Conservation (phyloP, 2,888 invertebrate species). For the Tortricodes alternella region DNA sequence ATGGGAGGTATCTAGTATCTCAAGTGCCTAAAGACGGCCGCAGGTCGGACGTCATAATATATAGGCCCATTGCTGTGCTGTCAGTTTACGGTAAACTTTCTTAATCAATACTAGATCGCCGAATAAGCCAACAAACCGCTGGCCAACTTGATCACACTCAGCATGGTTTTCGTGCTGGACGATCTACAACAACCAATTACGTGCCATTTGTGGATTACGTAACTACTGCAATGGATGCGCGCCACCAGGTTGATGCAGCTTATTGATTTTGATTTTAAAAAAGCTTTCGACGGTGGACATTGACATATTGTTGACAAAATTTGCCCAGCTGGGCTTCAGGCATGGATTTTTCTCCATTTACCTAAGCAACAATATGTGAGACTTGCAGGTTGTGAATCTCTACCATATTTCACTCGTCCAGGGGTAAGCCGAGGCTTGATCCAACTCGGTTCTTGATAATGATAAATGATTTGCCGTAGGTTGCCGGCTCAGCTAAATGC, state of each 20-base stretch:
- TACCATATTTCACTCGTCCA: too few species aligned
- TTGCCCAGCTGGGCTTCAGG: too few species aligned
- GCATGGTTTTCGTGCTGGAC: not conserved
- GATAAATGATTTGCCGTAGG: too few species aligned
- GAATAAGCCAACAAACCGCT: not conserved
- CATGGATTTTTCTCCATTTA: too few species aligned
- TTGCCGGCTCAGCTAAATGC: too few species aligned
- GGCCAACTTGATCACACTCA: not conserved
- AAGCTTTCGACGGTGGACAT: conserved; percentile 28
- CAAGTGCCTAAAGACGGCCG: not conserved
- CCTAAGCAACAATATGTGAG: too few species aligned
- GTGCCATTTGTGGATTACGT: not conserved
- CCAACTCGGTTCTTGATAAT: too few species aligned
- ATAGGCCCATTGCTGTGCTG: not conserved
- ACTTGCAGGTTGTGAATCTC: too few species aligned
- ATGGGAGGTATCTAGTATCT: not conserved
- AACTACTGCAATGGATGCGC: not conserved
- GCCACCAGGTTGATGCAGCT: not conserved
- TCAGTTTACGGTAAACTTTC: not conserved
- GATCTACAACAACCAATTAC: not conserved
- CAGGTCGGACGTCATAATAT: not conserved
- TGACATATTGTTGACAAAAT: too few species aligned
- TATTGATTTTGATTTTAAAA: not conserved
- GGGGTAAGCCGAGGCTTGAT: too few species aligned
- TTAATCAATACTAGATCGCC: not conserved